Conservation (phyloP, 1,140 invertebrate species). For the Himalopsyche phryganea region DNA sequence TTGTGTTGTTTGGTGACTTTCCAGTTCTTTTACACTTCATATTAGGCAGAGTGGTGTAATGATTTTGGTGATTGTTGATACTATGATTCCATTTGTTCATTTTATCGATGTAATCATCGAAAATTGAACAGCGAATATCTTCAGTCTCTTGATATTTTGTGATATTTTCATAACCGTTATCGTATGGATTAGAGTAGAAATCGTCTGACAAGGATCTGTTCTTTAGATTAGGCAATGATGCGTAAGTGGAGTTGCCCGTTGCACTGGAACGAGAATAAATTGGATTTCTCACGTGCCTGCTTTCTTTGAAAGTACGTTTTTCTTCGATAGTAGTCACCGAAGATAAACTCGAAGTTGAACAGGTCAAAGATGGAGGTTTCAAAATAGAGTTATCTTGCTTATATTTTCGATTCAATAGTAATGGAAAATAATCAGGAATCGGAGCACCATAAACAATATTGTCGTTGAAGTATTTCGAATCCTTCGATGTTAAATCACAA, state of each 20-base stretch:
- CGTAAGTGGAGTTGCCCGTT: conserved; percentile 16
- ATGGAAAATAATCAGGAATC: not conserved
- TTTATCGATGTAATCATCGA: conserved; percentile 48
- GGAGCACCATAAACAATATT: conserved; percentile 27
- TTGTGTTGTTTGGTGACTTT: conserved; percentile 36
- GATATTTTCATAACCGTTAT: not conserved
- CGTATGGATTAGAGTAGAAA: not conserved
- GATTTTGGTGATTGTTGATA: conserved; percentile 44
- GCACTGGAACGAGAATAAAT: not conserved
- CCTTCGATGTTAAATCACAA: not conserved
- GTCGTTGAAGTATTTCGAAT: conserved; percentile 20
- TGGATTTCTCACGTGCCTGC: not conserved
- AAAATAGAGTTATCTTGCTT: not conserved
- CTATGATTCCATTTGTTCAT: conserved; percentile 52
- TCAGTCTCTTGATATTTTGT: conserved; percentile 26
- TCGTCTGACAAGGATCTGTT: not conserved
- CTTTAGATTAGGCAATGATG: conserved; percentile 27
- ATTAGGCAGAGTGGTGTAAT: conserved; percentile 40
- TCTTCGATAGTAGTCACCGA: conserved; percentile 4
- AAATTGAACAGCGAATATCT: conserved; percentile 40
- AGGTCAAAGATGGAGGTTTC: not conserved
- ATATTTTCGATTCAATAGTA: not conserved
- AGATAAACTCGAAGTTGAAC: not conserved
- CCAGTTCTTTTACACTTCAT: not conserved
- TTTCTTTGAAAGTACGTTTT: not conserved